phyloP scores from a whole-genome alignment of 2,113 vertebrate species.

The Capricornis sumatraensis region DNA sequence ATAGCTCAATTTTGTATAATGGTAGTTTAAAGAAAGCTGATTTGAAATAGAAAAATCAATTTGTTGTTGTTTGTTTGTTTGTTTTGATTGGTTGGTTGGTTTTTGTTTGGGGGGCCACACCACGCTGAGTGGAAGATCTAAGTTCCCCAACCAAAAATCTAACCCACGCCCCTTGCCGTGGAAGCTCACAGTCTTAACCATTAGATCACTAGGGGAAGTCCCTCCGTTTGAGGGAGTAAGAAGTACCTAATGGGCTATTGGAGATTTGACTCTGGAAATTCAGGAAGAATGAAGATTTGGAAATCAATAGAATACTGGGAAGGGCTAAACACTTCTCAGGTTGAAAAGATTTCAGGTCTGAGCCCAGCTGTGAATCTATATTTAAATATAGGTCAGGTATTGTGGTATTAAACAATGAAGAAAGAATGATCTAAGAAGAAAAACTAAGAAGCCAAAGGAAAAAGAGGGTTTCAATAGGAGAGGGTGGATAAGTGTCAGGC shows the following conservation, averaged over 20 bases:
- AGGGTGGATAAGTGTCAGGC: background rate
- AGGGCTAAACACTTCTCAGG: background rate
- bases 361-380: background rate
- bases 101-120: background rate
- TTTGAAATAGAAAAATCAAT: conserved; percentile 12
- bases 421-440: background rate
- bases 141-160: background rate
- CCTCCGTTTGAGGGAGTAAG: background rate
- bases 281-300: conserved; percentile 1
- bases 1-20: background rate
- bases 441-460: background rate
- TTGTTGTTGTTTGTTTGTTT: background rate
- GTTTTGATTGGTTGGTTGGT: background rate
- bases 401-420: conserved; percentile 22
- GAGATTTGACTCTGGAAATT: conserved; percentile 24
- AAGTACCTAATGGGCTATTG: background rate
- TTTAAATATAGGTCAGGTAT: background rate
- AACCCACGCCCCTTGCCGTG: background rate
- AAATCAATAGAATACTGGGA: background rate
- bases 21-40: background rate
- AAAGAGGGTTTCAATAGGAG: background rate
- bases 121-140: background rate
- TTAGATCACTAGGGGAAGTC: background rate
- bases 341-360: background rate
- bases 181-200: background rate